Evolutionary conservation across 2,888 invertebrate genomes (phyloP), one percentile per base, ranked within the genome.

Genomic region (Amblyteles armatorius): DNA sequence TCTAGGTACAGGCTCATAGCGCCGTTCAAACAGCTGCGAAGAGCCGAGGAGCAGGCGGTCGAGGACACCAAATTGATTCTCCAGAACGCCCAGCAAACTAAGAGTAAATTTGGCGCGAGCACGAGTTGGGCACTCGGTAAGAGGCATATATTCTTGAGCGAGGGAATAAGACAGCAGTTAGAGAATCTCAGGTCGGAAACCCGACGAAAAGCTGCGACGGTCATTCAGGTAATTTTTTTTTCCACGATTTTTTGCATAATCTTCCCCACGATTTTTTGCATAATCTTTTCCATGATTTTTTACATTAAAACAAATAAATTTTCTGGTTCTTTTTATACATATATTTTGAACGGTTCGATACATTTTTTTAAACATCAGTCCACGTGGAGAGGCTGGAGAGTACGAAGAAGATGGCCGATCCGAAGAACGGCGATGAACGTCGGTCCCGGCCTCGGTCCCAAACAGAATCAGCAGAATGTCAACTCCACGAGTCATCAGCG

Each of bases 101-200:
- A 95, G 88, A 93, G 94, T 72, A 94, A 93, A 89, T 92, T 92
- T 79, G 92, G 91, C 11, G 93, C 92, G 19, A 94, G 92, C 84
- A 96, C 96, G 67, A 97, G 97, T 92, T 99, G 98, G 98, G 98
- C 98, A 36, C 95, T 98, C 68, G 99, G 99, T 86, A 98, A 98
- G 94, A 95, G 98, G 3, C 98, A 99, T 94, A 97, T 99, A 67
- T 99, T 99, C 94, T 96, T 99, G 84, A 98, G 98, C 94, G 99
- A 98, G 94, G 98, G 98, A 40, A 97, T 98, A 91, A 95, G 98
- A 6, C 98, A 98, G 94, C 98, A 98, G 90, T 94, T 99, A 89
- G 99, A 99, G 93, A 96, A 96, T 83, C 94, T 98, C 91, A 95
- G 98, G 6, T 96, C 96, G 36, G 96, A 97, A 85, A 97, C 97